phyloP scores from a whole-genome alignment of 30 jellyfish, hydroid and myxozoan species.

The Chrysaora quinquecirrha region DNA sequence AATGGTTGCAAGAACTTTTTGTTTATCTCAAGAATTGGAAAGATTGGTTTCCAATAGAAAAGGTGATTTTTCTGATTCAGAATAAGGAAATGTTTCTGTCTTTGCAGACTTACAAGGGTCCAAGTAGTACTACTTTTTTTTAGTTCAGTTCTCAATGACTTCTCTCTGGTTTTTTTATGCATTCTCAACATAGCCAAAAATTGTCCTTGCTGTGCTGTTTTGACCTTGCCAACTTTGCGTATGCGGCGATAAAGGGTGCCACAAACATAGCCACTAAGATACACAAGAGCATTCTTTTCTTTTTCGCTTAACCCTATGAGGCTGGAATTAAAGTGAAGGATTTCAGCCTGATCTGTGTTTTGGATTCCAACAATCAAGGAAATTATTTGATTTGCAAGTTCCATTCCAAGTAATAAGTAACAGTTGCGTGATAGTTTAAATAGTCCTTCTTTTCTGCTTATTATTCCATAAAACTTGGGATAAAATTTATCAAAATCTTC shows the following conservation, averaged over 20 bases:
- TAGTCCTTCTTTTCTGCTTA: conserved; percentile 7
- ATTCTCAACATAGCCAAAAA: conserved; percentile 7
- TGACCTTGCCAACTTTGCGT: conserved; percentile 17
- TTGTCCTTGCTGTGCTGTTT: conserved; percentile 2
- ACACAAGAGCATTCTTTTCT: conserved; percentile 10
- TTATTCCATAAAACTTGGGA: conserved; percentile 11
- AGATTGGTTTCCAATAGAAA: too few species aligned
- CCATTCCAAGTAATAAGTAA: conserved; percentile 20
- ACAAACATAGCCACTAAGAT: conserved; percentile 28
- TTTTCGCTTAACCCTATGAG: background rate
- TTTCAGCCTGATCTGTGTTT: conserved; percentile 16
- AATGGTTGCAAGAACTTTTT: too few species aligned
- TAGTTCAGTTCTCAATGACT: conserved; percentile 10
- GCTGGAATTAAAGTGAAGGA: conserved; percentile 10
- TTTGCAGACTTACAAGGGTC: conserved; percentile 45
- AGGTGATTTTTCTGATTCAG: conserved; percentile 29
- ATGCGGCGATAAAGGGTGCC: conserved; percentile 30
- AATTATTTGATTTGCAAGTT: conserved; percentile 24
- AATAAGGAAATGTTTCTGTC: conserved; percentile 26
- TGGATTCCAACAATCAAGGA: conserved; percentile 7
- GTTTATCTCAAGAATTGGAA: too few species aligned
- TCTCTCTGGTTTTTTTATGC: background rate
- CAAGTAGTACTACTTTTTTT: too few species aligned
- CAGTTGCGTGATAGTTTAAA: conserved; percentile 5
- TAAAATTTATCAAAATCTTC: conserved; percentile 9